phyloP scores from a whole-genome alignment of 2,113 vertebrate species.

The Lophura nycthemera region DNA sequence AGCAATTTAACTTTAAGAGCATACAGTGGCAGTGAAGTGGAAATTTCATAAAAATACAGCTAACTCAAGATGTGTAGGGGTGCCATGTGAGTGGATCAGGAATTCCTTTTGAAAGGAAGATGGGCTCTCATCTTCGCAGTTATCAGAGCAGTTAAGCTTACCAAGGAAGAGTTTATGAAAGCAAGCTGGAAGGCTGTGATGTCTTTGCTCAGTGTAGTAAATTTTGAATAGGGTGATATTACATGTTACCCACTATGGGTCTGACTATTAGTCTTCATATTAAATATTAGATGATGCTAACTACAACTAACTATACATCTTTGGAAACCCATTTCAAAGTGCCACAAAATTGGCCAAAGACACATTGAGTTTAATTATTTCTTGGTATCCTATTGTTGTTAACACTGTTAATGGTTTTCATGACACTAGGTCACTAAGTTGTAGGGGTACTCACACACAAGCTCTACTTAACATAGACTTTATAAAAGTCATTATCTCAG shows the following conservation, averaged over 20 bases:
- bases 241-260: background rate
- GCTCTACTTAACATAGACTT: background rate
- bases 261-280: background rate
- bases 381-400: background rate
- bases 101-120: background rate
- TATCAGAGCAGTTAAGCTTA: background rate
- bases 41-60: background rate
- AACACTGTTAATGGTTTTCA: background rate
- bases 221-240: background rate
- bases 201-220: rapidly evolving
- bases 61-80: background rate
- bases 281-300: background rate
- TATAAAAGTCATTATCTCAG: background rate
- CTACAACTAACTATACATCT: background rate
- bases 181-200: background rate
- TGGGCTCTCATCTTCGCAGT: background rate
- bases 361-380: background rate
- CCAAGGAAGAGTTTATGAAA: background rate
- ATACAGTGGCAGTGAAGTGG: background rate
- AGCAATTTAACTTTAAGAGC: background rate
- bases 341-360: background rate
- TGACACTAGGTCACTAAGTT: background rate
- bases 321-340: background rate
- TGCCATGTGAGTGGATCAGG: rapidly evolving
- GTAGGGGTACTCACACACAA: background rate